Evolutionary conservation across 2,888 invertebrate species (phyloP).

Genomic region (Nomada goodeniana): DNA sequence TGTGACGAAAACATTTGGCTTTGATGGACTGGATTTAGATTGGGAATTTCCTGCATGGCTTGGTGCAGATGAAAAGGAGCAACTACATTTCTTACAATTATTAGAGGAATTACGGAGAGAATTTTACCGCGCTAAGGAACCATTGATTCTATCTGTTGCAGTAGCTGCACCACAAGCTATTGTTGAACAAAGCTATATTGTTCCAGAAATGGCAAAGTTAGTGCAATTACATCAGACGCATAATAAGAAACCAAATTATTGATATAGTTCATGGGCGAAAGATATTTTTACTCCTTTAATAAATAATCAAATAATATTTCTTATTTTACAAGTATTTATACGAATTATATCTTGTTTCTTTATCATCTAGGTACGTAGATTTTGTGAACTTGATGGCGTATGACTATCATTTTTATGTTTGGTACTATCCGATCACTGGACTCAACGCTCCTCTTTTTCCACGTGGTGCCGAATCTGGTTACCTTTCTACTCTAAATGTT

Average conservation of each 20-base stretch:
- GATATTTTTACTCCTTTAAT: no score
- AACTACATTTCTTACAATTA: constrained; percentile 90
- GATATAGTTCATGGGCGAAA: no score
- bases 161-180: constrained; percentile 92
- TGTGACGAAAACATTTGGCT: constrained; percentile 85
- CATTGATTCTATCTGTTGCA: constrained; percentile 89
- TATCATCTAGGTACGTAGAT: constrained; percentile 88
- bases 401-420: constrained; percentile 93
- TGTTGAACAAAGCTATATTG: constrained; percentile 91
- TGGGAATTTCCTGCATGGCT: constrained; percentile 94
- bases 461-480: constrained; percentile 87
- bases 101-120: constrained; percentile 90
- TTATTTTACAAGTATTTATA: background rate
- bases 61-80: constrained; percentile 85
- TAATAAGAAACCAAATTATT: background rate
- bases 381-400: constrained; percentile 96
- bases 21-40: constrained; percentile 92
- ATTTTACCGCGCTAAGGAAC: constrained; percentile 86
- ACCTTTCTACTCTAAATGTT: constrained; percentile 90
- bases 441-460: constrained; percentile 93
- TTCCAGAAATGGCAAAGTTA: constrained; percentile 89
- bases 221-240: no score
- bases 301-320: background rate
- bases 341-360: background rate
- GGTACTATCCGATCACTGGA: constrained; percentile 92